phyloP scores from a whole-genome alignment of 2,888 invertebrate species.

The Hesperia comma region DNA sequence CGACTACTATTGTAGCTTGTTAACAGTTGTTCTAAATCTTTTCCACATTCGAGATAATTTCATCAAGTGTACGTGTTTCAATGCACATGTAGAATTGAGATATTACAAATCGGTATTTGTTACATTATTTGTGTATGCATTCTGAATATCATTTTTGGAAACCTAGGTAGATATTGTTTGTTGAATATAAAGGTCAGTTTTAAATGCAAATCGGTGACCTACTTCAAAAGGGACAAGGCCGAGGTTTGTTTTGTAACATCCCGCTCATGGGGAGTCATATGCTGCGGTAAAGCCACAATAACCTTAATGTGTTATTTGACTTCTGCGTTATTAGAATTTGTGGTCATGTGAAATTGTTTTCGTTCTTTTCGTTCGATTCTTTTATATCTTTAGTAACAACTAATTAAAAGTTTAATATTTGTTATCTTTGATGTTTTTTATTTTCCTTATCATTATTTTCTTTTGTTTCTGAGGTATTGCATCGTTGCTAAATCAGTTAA shows the following conservation, averaged over 20 bases:
- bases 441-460: too few relatives aligned
- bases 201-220: constrained; percentile 51
- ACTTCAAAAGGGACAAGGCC: constrained; percentile 48
- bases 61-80: constrained; percentile 4
- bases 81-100: neutral
- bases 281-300: constrained; percentile 26
- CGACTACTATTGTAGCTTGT: constrained; percentile 14
- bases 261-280: constrained; percentile 47
- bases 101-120: neutral
- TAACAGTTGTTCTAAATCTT: constrained; percentile 20
- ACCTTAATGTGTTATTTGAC: constrained; percentile 25
- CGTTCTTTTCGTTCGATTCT: neutral
- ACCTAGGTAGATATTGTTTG: constrained; percentile 25
- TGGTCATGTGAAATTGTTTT: constrained; percentile 16
- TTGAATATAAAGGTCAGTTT: constrained; percentile 42
- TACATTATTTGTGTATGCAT: neutral
- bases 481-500: too few relatives aligned
- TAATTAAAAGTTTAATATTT: too few relatives aligned
- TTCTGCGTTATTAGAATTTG: constrained; percentile 27
- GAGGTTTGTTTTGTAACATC: constrained; percentile 50
- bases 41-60: constrained; percentile 7
- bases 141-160: neutral
- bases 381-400: too few relatives aligned
- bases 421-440: too few relatives aligned
- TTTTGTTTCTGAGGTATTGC: too few relatives aligned